Conservation (phyloP, 2,113 vertebrate genomes). For the Coryphaenoides rupestris region DNA sequence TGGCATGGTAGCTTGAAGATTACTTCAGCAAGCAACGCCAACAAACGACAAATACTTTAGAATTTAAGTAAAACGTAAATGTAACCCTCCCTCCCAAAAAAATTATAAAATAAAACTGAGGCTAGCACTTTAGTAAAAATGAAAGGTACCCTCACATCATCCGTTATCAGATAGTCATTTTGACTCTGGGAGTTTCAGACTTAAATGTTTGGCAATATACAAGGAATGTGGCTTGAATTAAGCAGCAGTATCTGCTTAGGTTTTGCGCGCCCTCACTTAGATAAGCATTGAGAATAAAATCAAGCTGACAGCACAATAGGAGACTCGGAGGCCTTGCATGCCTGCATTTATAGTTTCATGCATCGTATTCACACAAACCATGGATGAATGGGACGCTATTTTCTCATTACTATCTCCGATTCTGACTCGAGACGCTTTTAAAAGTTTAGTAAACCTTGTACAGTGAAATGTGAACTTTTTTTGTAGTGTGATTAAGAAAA, state of each 20-base stretch:
- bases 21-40: neutral
- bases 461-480: neutral
- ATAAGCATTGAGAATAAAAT: constrained; percentile 36
- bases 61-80: neutral
- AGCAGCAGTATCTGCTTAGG: constrained; percentile 27
- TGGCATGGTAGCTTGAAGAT: no score
- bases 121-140: neutral
- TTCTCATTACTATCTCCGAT: neutral
- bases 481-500: neutral
- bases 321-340: neutral
- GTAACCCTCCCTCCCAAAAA: neutral
- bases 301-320: constrained; percentile 38
- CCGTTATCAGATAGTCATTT: constrained; percentile 15
- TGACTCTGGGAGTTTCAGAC: constrained; percentile 26
- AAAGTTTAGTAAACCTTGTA: neutral
- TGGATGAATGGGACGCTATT: neutral
- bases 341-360: neutral
- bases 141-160: neutral
- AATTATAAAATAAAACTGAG: no score
- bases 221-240: constrained; percentile 38
- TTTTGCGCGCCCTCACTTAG: constrained; percentile 23
- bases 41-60: neutral
- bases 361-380: neutral
- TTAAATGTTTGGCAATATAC: constrained; percentile 40
- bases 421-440: neutral